These are phyloP conservation scores for Cassiopea andromeda DNA, from an alignment of 30 jellyfish, hydroid and myxozoan genomes.

Conservation along the genomic window DNA sequence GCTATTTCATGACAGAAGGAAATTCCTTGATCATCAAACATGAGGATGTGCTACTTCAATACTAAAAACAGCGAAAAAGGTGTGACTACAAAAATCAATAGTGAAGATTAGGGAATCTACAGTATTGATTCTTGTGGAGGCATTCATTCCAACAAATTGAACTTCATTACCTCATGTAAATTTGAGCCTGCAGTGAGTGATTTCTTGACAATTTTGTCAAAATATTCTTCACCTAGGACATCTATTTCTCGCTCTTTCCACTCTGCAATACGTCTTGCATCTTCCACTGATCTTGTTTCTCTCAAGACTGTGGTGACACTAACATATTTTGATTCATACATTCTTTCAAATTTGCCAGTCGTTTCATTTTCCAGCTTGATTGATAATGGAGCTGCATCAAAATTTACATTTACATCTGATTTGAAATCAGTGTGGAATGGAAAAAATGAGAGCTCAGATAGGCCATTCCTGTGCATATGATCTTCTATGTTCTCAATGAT, in stretches of 20 bases:
- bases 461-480: constrained; percentile 23
- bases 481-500: constrained; percentile 37
- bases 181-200: constrained; percentile 44
- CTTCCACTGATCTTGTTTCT: constrained; percentile 43
- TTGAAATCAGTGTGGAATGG: constrained; percentile 41
- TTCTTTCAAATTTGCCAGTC: constrained; percentile 11
- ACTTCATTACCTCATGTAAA: constrained; percentile 53
- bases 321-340: constrained; percentile 52
- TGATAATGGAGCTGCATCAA: constrained; percentile 24
- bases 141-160: neutral
- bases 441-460: constrained; percentile 29
- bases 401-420: neutral
- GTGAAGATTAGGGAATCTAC: too few species aligned
- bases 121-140: neutral
- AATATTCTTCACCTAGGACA: constrained; percentile 28
- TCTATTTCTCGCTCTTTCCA: constrained; percentile 52
- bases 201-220: constrained; percentile 20
- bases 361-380: constrained; percentile 7
- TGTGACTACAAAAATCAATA: too few species aligned
- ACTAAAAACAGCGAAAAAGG: too few species aligned
- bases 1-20: too few species aligned
- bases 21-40: too few species aligned
- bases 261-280: constrained; percentile 17
- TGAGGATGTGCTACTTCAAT: too few species aligned
- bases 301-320: constrained; percentile 74